Percentiles rank a stretch among this genome's conserved stretches.
Evolutionary conservation across 2,888 invertebrate species (phyloP).

Genomic region (Amphiduros pacificus): DNA sequence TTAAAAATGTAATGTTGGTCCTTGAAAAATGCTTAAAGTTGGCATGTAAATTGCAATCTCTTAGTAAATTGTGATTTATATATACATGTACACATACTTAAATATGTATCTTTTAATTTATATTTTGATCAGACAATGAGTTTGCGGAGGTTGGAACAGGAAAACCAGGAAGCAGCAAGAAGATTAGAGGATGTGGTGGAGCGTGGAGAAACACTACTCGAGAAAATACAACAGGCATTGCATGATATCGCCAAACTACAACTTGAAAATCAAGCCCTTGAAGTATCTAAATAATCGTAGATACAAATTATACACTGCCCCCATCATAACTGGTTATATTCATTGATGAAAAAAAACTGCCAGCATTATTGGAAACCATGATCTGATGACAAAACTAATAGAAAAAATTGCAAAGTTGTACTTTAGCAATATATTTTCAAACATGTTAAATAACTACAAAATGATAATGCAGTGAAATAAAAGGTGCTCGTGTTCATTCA

Average conservation of each 20-base stretch:
- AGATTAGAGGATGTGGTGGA: constrained; percentile 81
- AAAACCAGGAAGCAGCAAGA: constrained; percentile 90
- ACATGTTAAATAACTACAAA: no score
- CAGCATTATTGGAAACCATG: no score
- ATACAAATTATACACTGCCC: no score
- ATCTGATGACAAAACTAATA: no score
- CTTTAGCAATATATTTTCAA: no score
- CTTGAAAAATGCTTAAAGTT: no score
- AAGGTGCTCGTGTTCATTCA: no score
- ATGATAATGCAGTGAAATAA: no score
- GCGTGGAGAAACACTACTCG: constrained; percentile 82
- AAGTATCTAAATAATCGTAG: constrained; percentile 14
- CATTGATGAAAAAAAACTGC: no score
- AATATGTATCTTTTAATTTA: not conserved
- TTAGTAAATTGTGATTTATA: not conserved
- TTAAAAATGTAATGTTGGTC: not conserved
- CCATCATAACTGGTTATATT: no score
- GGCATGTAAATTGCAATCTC: not conserved
- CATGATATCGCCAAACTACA: constrained; percentile 73
- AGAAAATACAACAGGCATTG: constrained; percentile 86
- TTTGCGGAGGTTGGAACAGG: constrained; percentile 72
- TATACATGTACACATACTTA: not conserved
- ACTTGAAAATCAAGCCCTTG: constrained; percentile 47
- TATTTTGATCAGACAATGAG: constrained; percentile 43
- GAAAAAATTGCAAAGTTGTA: no score